These are phyloP conservation scores for Lepeophtheirus salmonis DNA, from an alignment of 1,140 invertebrate genomes.

Conservation along the genomic window DNA sequence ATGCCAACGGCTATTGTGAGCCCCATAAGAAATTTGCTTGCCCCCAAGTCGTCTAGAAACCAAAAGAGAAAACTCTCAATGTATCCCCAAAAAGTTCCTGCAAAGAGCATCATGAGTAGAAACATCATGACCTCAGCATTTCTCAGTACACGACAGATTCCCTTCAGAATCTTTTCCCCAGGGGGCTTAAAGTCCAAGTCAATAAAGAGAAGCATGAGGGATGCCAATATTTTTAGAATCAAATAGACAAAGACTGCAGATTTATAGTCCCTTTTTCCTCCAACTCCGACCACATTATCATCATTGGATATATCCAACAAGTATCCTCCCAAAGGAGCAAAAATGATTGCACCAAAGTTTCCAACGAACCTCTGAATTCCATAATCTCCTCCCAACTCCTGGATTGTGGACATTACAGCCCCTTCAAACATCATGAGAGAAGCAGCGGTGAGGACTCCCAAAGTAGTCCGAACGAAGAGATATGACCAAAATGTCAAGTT, in stretches of 20 bases:
- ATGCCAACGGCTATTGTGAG: constrained; percentile 58
- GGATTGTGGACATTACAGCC: constrained; percentile 17
- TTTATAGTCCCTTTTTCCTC: not conserved
- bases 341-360: constrained; percentile 19
- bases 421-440: constrained; percentile 19
- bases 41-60: constrained; percentile 56
- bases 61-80: constrained; percentile 68
- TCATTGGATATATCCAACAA: constrained; percentile 14
- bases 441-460: constrained; percentile 14
- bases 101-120: constrained; percentile 32
- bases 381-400: constrained; percentile 18
- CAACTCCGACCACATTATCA: not conserved
- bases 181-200: constrained; percentile 54
- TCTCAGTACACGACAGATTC: constrained; percentile 46
- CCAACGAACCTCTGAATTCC: constrained; percentile 19
- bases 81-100: constrained; percentile 59
- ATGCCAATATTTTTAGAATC: constrained; percentile 43
- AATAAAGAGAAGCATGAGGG: constrained; percentile 45
- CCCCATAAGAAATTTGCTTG: constrained; percentile 54
- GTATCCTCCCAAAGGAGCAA: constrained; percentile 19
- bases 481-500: constrained; percentile 13
- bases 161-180: constrained; percentile 44
- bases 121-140: constrained; percentile 51
- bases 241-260: constrained; percentile 53
- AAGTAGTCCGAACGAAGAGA: not conserved